Percentiles rank a stretch among this genome's conserved stretches.
Evolutionary conservation across 2,888 invertebrate species (phyloP).

Genomic region (Tachina fera): DNA sequence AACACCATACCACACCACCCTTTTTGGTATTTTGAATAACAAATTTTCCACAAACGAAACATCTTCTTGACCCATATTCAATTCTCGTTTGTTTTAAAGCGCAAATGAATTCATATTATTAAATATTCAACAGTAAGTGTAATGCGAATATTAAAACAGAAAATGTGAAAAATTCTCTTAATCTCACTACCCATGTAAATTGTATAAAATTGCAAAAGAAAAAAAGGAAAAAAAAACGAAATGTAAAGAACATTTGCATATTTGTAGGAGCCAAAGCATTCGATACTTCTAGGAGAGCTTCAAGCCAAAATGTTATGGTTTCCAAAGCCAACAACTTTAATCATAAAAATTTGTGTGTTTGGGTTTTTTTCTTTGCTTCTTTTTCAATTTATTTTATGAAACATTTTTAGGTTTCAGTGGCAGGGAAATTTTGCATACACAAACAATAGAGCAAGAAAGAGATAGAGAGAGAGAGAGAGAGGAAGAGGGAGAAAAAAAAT

Average conservation of each 20-base stretch:
- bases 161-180: slow-evolving; percentile 25
- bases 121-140: slow-evolving; percentile 63
- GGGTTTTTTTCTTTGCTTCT: slow-evolving; percentile 17
- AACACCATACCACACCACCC: slow-evolving; percentile 34
- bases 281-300: slow-evolving; percentile 39
- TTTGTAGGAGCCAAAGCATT: slow-evolving; percentile 57
- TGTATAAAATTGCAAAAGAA: not conserved
- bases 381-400: slow-evolving; percentile 67
- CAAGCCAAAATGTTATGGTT: slow-evolving; percentile 40
- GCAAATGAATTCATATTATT: slow-evolving; percentile 52
- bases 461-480: not conserved
- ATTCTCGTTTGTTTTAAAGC: slow-evolving; percentile 21
- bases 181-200: slow-evolving; percentile 53
- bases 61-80: slow-evolving; percentile 65
- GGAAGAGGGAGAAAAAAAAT: not conserved
- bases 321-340: slow-evolving; percentile 66
- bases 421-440: slow-evolving; percentile 50
- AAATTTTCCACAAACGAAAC: slow-evolving; percentile 39
- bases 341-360: slow-evolving; percentile 57
- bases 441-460: slow-evolving; percentile 11
- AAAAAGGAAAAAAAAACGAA: not conserved
- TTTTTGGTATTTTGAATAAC: slow-evolving; percentile 35
- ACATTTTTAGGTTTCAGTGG: slow-evolving; percentile 65
- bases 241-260: slow-evolving; percentile 58
- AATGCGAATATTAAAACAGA: slow-evolving; percentile 31